Evolutionary conservation across 2,888 invertebrate species (phyloP).

Genomic region (Crematogaster levior): DNA sequence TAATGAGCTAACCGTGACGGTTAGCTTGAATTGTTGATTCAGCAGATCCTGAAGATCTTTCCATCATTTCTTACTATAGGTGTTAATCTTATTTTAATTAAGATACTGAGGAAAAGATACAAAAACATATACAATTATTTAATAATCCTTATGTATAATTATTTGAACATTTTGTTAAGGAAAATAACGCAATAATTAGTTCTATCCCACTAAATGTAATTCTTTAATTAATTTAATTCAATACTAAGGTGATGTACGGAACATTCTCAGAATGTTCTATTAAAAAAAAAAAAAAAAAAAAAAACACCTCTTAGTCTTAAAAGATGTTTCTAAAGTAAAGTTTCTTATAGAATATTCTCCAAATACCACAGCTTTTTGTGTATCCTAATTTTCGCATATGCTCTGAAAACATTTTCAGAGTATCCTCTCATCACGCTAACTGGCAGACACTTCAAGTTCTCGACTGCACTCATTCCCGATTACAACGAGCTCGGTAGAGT

Average conservation of each 20-base stretch:
- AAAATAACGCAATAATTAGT: neutral
- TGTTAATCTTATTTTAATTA: neutral
- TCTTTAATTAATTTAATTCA: slow-evolving; percentile 7
- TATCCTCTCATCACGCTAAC: slow-evolving; percentile 29
- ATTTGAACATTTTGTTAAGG: neutral
- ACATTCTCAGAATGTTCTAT: neutral
- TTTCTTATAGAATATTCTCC: neutral
- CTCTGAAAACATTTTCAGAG: slow-evolving; percentile 22
- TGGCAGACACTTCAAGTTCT: slow-evolving; percentile 43
- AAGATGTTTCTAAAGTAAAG: neutral
- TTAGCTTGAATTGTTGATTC: slow-evolving; percentile 1
- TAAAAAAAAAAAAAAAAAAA: neutral
- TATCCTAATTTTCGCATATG: neutral
- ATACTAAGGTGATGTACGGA: neutral
- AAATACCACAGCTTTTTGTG: neutral
- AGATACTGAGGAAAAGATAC: neutral
- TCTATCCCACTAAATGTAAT: neutral
- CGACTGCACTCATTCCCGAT: slow-evolving; percentile 45
- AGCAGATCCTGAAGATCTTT: neutral
- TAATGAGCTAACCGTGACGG: slow-evolving; percentile 44
- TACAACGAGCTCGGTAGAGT: slow-evolving; percentile 26
- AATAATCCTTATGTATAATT: neutral
- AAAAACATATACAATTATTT: neutral
- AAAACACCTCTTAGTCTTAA: neutral
- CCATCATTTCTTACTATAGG: neutral